Conservation (phyloP, 2,797 vertebrate species). For the Sebastes jordani region DNA sequence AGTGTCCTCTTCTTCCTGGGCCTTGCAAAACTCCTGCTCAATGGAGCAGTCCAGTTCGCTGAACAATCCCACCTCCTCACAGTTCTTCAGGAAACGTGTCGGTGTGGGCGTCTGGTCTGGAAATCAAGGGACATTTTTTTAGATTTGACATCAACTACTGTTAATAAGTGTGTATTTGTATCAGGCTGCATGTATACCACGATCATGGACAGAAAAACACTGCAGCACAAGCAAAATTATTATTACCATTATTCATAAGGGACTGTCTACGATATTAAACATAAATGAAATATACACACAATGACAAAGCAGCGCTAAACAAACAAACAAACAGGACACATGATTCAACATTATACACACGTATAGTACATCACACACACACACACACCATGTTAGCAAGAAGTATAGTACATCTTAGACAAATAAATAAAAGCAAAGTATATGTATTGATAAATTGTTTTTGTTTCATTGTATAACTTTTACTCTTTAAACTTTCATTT, state of each 20-base stretch:
- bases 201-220: background rate
- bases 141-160: background rate
- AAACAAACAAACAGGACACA: background rate
- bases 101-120: constrained; percentile 98
- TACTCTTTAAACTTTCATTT: background rate
- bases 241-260: background rate
- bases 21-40: constrained; percentile 97
- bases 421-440: background rate
- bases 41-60: constrained; percentile 97
- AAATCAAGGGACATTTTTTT: constrained; percentile 27
- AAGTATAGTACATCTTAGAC: background rate
- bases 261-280: background rate
- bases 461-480: background rate
- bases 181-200: background rate
- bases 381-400: background rate
- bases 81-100: constrained; percentile 98
- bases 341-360: background rate
- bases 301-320: background rate
- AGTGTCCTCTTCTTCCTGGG: constrained; percentile 96
- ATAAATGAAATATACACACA: background rate
- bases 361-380: background rate
- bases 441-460: background rate
- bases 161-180: background rate
- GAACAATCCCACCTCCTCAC: constrained; percentile 97
- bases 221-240: background rate